Base-by-base conservation (phyloP, 2,113 vertebrate genomes). In the Felis chaus region DNA sequence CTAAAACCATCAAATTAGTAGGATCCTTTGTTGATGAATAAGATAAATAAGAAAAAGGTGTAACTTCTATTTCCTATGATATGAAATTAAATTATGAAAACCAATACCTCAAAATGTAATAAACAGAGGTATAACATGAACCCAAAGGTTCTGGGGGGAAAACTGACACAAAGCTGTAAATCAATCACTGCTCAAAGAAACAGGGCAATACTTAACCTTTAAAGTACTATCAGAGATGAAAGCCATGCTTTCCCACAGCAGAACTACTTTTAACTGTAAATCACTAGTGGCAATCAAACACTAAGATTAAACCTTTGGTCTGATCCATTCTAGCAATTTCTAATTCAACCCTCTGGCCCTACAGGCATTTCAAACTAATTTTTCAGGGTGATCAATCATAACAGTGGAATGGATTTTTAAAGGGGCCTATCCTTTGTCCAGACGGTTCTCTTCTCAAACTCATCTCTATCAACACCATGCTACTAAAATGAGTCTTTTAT, bases 291-390 rank as follows among this genome's bases (percentile, higher is more conserved):
- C 12, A 84, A 91, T 33, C 66, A 87, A 91, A 95, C 71, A 76
- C 18, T 82, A 18, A 93, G 25, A 92, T 89, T 82, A 90, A 88
- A 89, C 12, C n/a, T 66, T 68, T 31, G 7, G 36, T 57, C 19
- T 92, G 53, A 76, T 33, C 68, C 55, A 86, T 57, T 53, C 74
- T 73, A 94, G 69, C n/a, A 90, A 84, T 68, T 83, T 94, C 91
- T 91, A 87, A 81, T 3, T 76, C 41, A 88, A 88, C 31, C 9
- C 41, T 95, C 69, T 45, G 33, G 27, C 16, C 90, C 61, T 45
- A 25, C 7, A 48, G 33, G 48, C 36, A 83, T 87, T 84, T 92
- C 95, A 96, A 94, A 92, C 50, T 76, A 55, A 84, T 76, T 82
- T 89, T 91, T 61, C 61, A 89, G 45, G 48, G 25, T 88, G 45